Conservation (phyloP, 2,888 invertebrate genomes). For the Agapostemon virescens region DNA sequence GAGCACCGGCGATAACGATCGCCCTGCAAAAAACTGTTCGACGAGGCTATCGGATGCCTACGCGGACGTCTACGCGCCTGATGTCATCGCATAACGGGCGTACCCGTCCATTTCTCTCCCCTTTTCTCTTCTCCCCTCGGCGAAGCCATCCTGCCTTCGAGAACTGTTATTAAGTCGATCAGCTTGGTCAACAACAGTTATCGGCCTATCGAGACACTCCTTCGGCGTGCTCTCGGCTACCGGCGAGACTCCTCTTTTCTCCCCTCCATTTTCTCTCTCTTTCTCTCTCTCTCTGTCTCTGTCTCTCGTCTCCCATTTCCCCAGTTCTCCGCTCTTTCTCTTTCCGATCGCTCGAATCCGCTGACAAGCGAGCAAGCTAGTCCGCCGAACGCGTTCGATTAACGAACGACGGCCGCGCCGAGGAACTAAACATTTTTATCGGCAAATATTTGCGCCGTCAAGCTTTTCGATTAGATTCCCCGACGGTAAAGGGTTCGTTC, state of each 20-base stretch:
- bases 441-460: constrained; percentile 2
- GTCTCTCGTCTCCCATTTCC: background rate
- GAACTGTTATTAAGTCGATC: constrained; percentile 59
- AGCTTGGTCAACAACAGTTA: constrained; percentile 58
- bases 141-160: constrained; percentile 45
- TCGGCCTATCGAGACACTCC: constrained; percentile 40
- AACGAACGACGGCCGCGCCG: background rate
- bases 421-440: constrained; percentile 9
- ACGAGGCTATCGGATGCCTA: constrained; percentile 42
- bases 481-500: constrained; percentile 2
- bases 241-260: background rate
- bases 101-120: constrained; percentile 17
- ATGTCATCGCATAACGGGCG: constrained; percentile 63
- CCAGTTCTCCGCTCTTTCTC: background rate
- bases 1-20: background rate
- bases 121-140: background rate
- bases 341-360: background rate
- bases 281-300: background rate
- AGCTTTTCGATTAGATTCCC: background rate
- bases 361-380: constrained; percentile 1
- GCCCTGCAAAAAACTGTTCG: background rate
- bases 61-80: constrained; percentile 54
- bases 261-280: background rate
- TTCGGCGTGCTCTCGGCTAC: constrained; percentile 12
- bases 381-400: background rate